Percentiles rank a stretch among this genome's conserved stretches.
These are phyloP conservation scores for Metridium senile DNA, from an alignment of 92 coral and sea anemone species.

Conservation along the genomic window DNA sequence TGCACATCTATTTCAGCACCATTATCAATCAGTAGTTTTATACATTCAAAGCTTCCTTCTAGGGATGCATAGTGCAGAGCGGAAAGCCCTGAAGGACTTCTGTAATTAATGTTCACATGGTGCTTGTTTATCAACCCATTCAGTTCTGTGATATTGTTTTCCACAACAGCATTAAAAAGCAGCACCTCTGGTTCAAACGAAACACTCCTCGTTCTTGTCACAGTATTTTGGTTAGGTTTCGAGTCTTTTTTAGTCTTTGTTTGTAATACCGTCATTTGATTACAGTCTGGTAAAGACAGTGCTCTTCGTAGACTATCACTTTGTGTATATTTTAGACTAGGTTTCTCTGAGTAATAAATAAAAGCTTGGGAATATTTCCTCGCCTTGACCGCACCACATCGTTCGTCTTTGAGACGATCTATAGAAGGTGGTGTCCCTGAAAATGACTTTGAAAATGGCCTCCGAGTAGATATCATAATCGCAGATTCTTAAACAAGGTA, in stretches of 20 bases:
- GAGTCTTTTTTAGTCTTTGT: constrained; percentile 33
- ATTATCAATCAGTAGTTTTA: constrained; percentile 60
- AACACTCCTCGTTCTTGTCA: constrained; percentile 78
- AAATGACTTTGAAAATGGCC: constrained; percentile 63
- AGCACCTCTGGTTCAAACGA: constrained; percentile 88
- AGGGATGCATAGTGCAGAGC: constrained; percentile 93
- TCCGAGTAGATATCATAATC: constrained; percentile 38
- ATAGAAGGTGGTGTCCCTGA: constrained; percentile 65
- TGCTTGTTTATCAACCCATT: constrained; percentile 58
- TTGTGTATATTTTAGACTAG: constrained; percentile 28
- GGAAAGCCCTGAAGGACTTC: constrained; percentile 84
- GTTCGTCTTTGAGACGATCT: constrained; percentile 64
- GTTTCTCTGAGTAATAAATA: constrained; percentile 24
- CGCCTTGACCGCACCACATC: constrained; percentile 53
- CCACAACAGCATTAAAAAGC: constrained; percentile 82
- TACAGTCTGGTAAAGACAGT: constrained; percentile 75
- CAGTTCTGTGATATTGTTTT: constrained; percentile 80
- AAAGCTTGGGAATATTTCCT: constrained; percentile 51
- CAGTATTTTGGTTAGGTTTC: constrained; percentile 16
- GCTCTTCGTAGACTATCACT: constrained; percentile 59
- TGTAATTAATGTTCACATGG: constrained; percentile 73
- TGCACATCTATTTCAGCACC: constrained; percentile 71
- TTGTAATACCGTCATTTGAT: constrained; percentile 46
- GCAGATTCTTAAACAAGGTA: not conserved
- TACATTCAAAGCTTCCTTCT: constrained; percentile 85